Evolutionary conservation across 2,113 vertebrate species (phyloP).

Genomic region (Cynocephalus volans): DNA sequence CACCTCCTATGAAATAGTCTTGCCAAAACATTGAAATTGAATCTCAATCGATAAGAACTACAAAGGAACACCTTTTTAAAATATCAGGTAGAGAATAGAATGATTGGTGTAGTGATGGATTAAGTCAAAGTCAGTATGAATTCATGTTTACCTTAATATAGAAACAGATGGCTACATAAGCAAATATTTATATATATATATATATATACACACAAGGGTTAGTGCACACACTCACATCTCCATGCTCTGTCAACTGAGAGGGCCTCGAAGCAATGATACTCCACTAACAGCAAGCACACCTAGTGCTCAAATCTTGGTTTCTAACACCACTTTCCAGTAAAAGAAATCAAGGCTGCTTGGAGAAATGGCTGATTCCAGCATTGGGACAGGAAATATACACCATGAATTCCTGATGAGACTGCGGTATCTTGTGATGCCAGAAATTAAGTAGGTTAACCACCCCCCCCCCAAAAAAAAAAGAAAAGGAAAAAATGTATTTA

Average conservation of each 20-base stretch:
- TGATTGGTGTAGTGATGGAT: not conserved
- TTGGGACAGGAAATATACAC: too few relatives aligned
- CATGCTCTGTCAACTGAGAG: too few relatives aligned
- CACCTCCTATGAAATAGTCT: not conserved
- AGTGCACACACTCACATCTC: too few relatives aligned
- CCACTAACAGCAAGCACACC: too few relatives aligned
- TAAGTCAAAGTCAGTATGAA: not conserved
- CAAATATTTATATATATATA: not conserved
- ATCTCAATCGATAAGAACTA: conserved; percentile 12
- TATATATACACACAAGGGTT: not conserved
- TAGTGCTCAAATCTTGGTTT: too few relatives aligned
- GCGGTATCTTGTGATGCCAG: not conserved
- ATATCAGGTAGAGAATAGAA: not conserved
- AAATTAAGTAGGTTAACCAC: not conserved
- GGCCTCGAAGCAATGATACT: too few relatives aligned
- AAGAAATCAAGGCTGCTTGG: not conserved
- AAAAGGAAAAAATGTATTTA: too few relatives aligned
- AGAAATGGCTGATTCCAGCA: too few relatives aligned
- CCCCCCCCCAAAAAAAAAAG: not conserved
- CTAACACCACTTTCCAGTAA: not conserved
- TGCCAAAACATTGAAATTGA: not conserved
- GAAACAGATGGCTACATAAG: not conserved
- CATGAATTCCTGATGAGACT: too few relatives aligned
- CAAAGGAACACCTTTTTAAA: not conserved
- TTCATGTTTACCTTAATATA: not conserved